Conservation (phyloP, 2,113 vertebrate genomes). For the Phrynosoma platyrhinos region DNA sequence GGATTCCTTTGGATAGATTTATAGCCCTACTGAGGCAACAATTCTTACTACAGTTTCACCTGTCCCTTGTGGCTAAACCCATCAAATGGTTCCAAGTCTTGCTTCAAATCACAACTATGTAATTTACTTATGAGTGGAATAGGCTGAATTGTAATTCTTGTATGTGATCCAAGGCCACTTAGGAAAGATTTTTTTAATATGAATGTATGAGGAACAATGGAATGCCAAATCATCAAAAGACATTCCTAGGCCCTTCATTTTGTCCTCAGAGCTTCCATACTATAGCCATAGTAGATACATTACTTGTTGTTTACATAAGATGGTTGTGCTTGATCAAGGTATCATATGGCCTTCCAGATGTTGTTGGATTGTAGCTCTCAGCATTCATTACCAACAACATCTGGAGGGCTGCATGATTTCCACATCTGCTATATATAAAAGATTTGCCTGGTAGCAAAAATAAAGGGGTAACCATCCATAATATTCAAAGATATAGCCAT, state of each 20-base stretch:
- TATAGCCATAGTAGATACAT: background rate
- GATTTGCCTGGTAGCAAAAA: background rate
- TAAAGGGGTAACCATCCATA: background rate
- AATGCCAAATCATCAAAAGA: slow-evolving; percentile 2
- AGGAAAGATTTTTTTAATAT: slow-evolving; percentile 38
- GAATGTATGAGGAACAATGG: slow-evolving; percentile 3
- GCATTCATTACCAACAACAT: too few species aligned
- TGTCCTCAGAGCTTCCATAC: background rate
- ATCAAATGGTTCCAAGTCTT: slow-evolving; percentile 37
- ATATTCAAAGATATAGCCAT: background rate
- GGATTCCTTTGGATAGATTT: slow-evolving; percentile 35
- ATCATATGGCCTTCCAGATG: too few species aligned
- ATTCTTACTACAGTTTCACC: slow-evolving; percentile 59
- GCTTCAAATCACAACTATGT: slow-evolving; percentile 56
- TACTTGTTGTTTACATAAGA: background rate
- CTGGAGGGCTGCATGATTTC: too few species aligned
- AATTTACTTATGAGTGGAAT: slow-evolving; percentile 47
- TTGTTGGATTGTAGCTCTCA: too few species aligned
- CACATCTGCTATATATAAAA: background rate
- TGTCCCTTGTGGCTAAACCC: slow-evolving; percentile 50
- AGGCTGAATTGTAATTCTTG: slow-evolving; percentile 38
- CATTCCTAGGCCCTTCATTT: background rate
- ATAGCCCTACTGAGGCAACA: slow-evolving; percentile 37
- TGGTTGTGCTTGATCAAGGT: background rate
- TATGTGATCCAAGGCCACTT: slow-evolving; percentile 50